phyloP scores from a whole-genome alignment of 2,888 invertebrate species.

The Noctua fimbriata region DNA sequence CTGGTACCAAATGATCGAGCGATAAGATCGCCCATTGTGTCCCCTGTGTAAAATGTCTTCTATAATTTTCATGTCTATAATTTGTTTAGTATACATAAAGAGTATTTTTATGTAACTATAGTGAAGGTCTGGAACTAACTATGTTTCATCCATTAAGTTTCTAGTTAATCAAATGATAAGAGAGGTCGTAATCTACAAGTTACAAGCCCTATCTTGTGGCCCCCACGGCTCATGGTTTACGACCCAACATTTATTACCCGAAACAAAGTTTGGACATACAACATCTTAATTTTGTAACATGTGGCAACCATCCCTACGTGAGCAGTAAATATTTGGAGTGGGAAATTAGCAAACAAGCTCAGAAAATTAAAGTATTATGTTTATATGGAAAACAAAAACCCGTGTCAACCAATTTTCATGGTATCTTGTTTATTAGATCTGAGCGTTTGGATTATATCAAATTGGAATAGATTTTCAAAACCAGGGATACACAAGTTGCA shows the following conservation, averaged over 20 bases:
- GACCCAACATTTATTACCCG: slow-evolving; percentile 47
- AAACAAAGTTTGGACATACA: slow-evolving; percentile 43
- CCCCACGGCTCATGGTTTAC: slow-evolving; percentile 44
- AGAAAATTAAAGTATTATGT: slow-evolving; percentile 34
- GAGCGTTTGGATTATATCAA: not conserved
- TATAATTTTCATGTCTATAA: not conserved
- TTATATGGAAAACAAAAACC: slow-evolving; percentile 4
- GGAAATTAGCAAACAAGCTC: slow-evolving; percentile 29
- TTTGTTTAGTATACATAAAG: not conserved
- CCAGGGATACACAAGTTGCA: not conserved
- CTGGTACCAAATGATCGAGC: not conserved
- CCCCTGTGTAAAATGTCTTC: not conserved
- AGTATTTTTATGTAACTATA: not conserved
- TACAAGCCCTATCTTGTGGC: slow-evolving; percentile 27
- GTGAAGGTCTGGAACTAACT: not conserved
- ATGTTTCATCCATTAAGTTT: slow-evolving; percentile 5
- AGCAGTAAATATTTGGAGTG: slow-evolving; percentile 24
- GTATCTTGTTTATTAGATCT: slow-evolving; percentile 1
- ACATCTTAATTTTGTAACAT: slow-evolving; percentile 53
- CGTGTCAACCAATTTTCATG: slow-evolving; percentile 20
- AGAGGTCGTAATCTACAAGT: slow-evolving; percentile 34
- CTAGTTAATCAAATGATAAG: slow-evolving; percentile 42
- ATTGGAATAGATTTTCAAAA: not conserved
- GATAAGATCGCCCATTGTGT: not conserved
- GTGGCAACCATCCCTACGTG: slow-evolving; percentile 20